phyloP scores from a whole-genome alignment of 2,113 vertebrate species.

The Lagopus leucura region DNA sequence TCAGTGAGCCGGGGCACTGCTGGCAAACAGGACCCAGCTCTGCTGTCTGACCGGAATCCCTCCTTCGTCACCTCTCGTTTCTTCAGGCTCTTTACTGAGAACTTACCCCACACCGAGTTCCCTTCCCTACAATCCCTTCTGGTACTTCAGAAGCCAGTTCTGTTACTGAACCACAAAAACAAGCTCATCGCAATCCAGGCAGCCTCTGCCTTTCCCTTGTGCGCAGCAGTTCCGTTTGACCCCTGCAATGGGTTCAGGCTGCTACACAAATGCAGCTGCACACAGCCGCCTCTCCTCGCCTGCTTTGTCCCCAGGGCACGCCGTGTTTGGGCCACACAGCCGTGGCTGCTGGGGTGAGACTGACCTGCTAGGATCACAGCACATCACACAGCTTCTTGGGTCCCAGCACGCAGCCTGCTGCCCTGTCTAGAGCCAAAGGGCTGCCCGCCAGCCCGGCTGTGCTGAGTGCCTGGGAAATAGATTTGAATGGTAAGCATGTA shows the following conservation, averaged over 20 bases:
- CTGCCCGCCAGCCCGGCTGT: background rate
- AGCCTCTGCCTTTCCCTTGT: background rate
- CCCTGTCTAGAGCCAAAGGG: background rate
- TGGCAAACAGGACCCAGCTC: background rate
- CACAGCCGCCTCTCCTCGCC: fast-evolving
- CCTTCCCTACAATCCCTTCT: background rate
- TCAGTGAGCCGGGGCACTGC: fast-evolving
- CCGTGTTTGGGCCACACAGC: no score
- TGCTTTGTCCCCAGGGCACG: background rate
- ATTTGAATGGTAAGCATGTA: background rate
- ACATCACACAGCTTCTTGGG: background rate
- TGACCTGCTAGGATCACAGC: fast-evolving
- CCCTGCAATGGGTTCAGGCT: no score
- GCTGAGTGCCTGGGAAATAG: fast-evolving
- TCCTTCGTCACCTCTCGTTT: background rate
- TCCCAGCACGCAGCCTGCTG: background rate
- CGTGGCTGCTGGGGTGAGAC: no score
- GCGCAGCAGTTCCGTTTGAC: fast-evolving
- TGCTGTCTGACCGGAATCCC: background rate
- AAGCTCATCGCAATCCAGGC: fast-evolving
- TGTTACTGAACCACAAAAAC: fast-evolving
- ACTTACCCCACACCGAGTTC: background rate
- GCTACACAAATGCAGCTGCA: no score
- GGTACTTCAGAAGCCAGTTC: background rate
- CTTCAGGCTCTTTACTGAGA: background rate